Conservation (phyloP, 2,113 vertebrate species). For the Rhizomys pruinosus region DNA sequence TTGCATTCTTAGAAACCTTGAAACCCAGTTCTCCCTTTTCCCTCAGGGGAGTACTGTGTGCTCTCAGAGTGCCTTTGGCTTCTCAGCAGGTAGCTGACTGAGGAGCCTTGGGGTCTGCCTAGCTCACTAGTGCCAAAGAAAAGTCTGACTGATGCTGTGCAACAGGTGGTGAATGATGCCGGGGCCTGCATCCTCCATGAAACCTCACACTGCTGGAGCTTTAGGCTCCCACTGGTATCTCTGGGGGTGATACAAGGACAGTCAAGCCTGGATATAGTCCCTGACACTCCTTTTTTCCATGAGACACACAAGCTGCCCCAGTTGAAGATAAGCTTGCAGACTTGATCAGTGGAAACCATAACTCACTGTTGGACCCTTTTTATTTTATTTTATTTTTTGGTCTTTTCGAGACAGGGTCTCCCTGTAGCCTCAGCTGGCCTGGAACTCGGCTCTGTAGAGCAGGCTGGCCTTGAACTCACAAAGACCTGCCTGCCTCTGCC, state of each 20-base stretch:
- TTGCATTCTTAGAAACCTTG: slow-evolving; percentile 74
- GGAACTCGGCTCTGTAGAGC: no score
- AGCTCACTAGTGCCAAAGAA: slow-evolving; percentile 61
- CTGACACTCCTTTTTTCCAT: slow-evolving; percentile 71
- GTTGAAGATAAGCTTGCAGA: slow-evolving; percentile 64
- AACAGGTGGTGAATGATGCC: slow-evolving; percentile 79
- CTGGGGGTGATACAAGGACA: slow-evolving; percentile 75
- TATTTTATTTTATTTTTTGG: no score
- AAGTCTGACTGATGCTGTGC: slow-evolving; percentile 82
- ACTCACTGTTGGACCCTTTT: slow-evolving; percentile 86
- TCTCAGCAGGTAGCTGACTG: slow-evolving; percentile 61
- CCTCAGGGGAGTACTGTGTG: slow-evolving; percentile 27
- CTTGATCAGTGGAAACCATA: slow-evolving; percentile 82
- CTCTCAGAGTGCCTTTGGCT: slow-evolving; percentile 65
- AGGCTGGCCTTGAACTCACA: no score
- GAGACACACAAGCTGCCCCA: slow-evolving; percentile 62
- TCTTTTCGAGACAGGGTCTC: no score
- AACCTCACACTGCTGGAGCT: slow-evolving; percentile 74
- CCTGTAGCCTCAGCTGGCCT: no score
- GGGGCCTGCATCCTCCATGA: slow-evolving; percentile 71
- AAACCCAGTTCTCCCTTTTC: slow-evolving; percentile 51
- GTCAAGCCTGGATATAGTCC: slow-evolving; percentile 67
- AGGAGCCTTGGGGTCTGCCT: slow-evolving; percentile 54
- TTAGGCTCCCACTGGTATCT: slow-evolving; percentile 69
- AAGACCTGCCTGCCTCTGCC: no score